Percentiles rank a stretch among this genome's conserved stretches.
Evolutionary conservation across 1,140 invertebrate genomes (phyloP).

Genomic region (Dinothrombium tinctorium): DNA sequence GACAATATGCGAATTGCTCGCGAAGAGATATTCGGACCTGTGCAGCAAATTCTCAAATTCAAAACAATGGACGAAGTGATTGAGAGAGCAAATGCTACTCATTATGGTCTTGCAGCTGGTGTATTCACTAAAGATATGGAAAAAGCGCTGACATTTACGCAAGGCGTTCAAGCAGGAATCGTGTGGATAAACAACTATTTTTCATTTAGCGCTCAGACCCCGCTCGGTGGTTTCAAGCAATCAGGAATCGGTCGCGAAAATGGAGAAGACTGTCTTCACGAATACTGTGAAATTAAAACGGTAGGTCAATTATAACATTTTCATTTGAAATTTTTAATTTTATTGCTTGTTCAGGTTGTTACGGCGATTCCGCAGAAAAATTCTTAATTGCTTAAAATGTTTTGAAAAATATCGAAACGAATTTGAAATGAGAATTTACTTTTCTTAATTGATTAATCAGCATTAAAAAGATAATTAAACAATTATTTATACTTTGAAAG

Average conservation of each 20-base stretch:
- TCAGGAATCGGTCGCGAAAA: slow-evolving; percentile 62
- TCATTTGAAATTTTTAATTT: too few species aligned
- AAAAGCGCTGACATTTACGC: slow-evolving; percentile 33
- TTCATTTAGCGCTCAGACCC: too few species aligned
- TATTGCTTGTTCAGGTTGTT: too few species aligned
- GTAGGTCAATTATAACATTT: too few species aligned
- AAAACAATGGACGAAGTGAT: slow-evolving; percentile 67
- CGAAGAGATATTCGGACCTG: slow-evolving; percentile 95
- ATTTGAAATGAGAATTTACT: too few species aligned
- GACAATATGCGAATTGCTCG: slow-evolving; percentile 79
- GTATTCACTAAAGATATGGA: slow-evolving; percentile 42
- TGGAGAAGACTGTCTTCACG: slow-evolving; percentile 72
- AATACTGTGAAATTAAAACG: slow-evolving; percentile 82
- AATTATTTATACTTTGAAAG: too few species aligned
- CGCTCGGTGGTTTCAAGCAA: slow-evolving; percentile 67
- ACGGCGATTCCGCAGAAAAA: too few species aligned
- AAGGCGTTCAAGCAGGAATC: slow-evolving; percentile 60
- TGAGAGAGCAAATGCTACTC: slow-evolving; percentile 59
- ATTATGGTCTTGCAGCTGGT: slow-evolving; percentile 75
- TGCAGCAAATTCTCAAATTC: slow-evolving; percentile 82
- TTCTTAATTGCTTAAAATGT: too few species aligned
- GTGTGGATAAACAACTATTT: slow-evolving; percentile 66
- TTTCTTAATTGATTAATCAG: too few species aligned
- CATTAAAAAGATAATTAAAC: too few species aligned
- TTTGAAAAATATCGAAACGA: too few species aligned